Base-by-base conservation (phyloP, 1,140 invertebrate species). In the Dysdera silvatica region DNA sequence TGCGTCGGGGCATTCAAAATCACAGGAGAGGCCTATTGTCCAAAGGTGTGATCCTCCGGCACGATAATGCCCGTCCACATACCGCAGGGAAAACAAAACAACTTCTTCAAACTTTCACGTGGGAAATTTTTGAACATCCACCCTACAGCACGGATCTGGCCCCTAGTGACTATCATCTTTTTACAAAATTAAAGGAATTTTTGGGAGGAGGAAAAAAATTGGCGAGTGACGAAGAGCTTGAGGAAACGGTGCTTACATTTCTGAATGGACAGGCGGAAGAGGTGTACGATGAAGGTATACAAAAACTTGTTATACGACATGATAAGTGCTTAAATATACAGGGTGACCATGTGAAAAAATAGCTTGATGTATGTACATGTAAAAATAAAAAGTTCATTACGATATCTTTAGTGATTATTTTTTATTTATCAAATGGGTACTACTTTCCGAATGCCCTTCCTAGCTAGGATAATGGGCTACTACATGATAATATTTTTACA, bases 101-200 rank as follows among this genome's bases (percentile, higher is more conserved):
- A 14, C 14, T n/a, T 58, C 16, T 57, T 40, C 20, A 16, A 23
- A 49, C 35, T 20, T 47, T 56, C 31, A 48, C 43, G 31, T 65
- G 51, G 56, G 49, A 61, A 29, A 26, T 20, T n/a, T 32, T 66
- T 26, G 43, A 61, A 5, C 40, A 61, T 47, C 64, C 33, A 20
- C 41, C 52, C 28, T 54, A 65, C 58, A 55, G 58, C 29, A 37
- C 59, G 31, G 64, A 66, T 31, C 61, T 61, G 43, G 53, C 48
- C 4, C 37, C 49, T 47, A 54, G 48, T 26, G 52, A 66, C 40
- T 61, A 48, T 32, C 64, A 54, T 49, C 14, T 66, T 41, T 58
- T 61, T 59, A 51, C 58, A 35, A 49, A 29, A 4, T 20, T 61
- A 31, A 66, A 66, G 32, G 61, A 45, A 56, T 18, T 29, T 24